Evolutionary conservation across 2,888 invertebrate species (phyloP).

Genomic region (Ennomos fuscantarius): DNA sequence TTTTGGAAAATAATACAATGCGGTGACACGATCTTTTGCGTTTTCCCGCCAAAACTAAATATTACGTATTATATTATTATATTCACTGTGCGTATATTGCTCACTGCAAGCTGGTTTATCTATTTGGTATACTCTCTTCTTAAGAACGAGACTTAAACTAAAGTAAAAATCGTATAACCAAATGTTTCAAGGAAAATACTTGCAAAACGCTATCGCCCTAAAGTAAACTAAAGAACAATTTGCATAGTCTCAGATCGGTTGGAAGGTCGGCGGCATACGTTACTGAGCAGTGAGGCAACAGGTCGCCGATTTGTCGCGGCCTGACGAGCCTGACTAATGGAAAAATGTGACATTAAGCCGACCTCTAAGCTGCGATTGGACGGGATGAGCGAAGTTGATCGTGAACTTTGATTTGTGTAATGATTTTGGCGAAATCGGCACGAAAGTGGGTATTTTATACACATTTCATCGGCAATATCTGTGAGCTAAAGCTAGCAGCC

Average conservation of each 20-base stretch:
- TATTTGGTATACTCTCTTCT: too few relatives aligned
- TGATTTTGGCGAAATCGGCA: constrained; percentile 9
- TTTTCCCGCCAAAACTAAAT: too few relatives aligned
- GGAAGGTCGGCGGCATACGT: constrained; percentile 57
- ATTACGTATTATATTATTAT: too few relatives aligned
- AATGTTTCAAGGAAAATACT: constrained; percentile 35
- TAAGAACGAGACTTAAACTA: constrained; percentile 20
- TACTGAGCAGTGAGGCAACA: constrained; percentile 66
- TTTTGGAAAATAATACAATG: too few relatives aligned
- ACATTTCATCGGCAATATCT: too few relatives aligned
- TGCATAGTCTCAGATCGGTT: constrained; percentile 51
- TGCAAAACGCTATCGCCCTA: constrained; percentile 35
- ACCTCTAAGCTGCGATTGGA: constrained; percentile 64
- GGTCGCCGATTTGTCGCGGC: constrained; percentile 73
- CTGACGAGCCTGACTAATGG: constrained; percentile 69
- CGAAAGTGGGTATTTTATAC: not conserved
- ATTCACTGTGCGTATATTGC: too few relatives aligned
- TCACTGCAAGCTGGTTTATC: too few relatives aligned
- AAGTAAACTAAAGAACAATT: constrained; percentile 71
- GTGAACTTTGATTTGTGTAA: constrained; percentile 25
- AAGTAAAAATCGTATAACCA: constrained; percentile 30
- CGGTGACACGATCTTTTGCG: too few relatives aligned
- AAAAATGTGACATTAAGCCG: constrained; percentile 74
- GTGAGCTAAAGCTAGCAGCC: too few relatives aligned
- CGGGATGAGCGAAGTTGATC: constrained; percentile 53